Conservation (phyloP, 2,797 vertebrate genomes). For the Heliangelus exortis region DNA sequence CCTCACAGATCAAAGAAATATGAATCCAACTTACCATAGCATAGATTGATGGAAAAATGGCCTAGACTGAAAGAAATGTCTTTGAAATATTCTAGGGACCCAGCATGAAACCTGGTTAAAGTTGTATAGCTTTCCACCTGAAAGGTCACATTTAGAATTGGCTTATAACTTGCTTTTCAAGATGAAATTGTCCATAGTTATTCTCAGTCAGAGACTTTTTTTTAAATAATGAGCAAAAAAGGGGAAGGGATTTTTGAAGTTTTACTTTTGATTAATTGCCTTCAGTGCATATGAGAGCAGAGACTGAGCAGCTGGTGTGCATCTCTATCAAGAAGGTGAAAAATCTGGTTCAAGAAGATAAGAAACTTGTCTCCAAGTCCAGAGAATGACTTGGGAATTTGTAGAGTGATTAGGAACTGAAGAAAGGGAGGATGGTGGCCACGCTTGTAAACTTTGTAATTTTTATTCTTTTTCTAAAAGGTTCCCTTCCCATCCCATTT, state of each 20-base stretch:
- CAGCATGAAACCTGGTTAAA: slow-evolving; percentile 64
- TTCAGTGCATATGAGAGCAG: background rate
- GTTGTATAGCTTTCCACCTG: slow-evolving; percentile 52
- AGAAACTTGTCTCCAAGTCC: slow-evolving; percentile 3
- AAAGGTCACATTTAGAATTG: slow-evolving; percentile 54
- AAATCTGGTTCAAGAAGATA: slow-evolving; percentile 11
- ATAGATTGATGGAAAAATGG: slow-evolving; percentile 22
- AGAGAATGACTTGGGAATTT: background rate
- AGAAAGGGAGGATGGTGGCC: background rate
- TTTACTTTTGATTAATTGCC: slow-evolving; percentile 63
- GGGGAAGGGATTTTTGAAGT: slow-evolving; percentile 21
- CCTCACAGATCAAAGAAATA: slow-evolving; percentile 9
- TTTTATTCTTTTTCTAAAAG: background rate
- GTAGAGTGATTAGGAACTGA: background rate
- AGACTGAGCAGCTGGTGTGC: background rate
- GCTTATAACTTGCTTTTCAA: slow-evolving; percentile 53
- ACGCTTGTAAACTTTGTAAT: background rate
- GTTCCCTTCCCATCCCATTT: background rate
- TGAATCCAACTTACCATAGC: slow-evolving; percentile 38
- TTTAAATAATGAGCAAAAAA: slow-evolving; percentile 48
- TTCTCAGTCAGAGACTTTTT: slow-evolving; percentile 28
- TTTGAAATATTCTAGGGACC: slow-evolving; percentile 58
- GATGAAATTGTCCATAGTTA: slow-evolving; percentile 44
- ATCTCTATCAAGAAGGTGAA: slow-evolving; percentile 21
- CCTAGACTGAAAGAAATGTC: slow-evolving; percentile 44